These are phyloP conservation scores for Salvelinus fontinalis DNA, from an alignment of 2,113 vertebrate species.

Conservation along the genomic window DNA sequence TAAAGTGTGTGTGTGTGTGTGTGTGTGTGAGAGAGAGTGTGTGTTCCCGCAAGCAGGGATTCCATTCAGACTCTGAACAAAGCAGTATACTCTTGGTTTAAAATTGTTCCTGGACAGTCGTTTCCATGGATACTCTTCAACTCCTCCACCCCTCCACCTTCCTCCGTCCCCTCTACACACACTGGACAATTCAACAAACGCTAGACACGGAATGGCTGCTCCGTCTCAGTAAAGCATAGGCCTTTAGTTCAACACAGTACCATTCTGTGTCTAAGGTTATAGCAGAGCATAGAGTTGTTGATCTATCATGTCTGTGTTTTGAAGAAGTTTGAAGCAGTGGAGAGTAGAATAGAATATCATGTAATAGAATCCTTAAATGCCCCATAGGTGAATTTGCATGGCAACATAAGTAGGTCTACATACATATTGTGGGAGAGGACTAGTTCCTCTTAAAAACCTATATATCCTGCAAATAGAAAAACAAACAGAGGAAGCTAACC, in stretches of 20 bases:
- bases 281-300: not conserved
- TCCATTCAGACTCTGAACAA: slow-evolving; percentile 47
- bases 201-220: not conserved
- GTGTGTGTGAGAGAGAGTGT: not conserved
- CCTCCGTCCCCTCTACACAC: not conserved
- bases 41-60: slow-evolving; percentile 22
- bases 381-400: too few relatives aligned
- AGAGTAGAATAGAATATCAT: not conserved
- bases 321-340: not conserved
- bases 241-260: not conserved
- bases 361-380: too few relatives aligned
- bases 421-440: not conserved
- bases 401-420: too few relatives aligned
- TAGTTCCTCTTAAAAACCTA: not conserved
- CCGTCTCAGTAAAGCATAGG: not conserved
- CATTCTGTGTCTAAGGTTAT: not conserved
- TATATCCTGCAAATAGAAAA: not conserved
- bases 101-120: slow-evolving; percentile 55
- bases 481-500: not conserved
- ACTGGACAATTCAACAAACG: not conserved
- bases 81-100: slow-evolving; percentile 49
- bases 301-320: not conserved
- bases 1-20: slow-evolving; percentile 17
- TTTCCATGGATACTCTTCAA: slow-evolving; percentile 71
- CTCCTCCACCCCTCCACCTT: slow-evolving; percentile 26